Conservation (phyloP, 1,140 invertebrate genomes). For the Drosophila santomea region DNA sequence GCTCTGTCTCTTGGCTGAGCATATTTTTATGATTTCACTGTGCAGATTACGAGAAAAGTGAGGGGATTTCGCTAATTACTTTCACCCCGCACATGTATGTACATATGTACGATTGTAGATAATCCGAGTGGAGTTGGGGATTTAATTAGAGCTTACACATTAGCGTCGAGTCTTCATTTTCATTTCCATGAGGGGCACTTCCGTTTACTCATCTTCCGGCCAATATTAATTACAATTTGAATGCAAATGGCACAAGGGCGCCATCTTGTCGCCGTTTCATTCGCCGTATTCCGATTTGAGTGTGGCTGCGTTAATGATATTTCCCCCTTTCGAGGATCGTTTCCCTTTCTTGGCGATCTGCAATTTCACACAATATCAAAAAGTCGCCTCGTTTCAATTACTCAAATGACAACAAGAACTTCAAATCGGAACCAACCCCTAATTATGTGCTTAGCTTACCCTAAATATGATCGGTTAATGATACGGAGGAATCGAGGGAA, state of each 20-base stretch:
- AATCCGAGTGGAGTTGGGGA: slow-evolving; percentile 5
- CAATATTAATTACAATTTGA: slow-evolving; percentile 77
- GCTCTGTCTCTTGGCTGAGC: slow-evolving; percentile 61
- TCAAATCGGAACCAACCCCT: slow-evolving; percentile 67
- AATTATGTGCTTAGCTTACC: slow-evolving; percentile 74
- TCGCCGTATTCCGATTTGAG: slow-evolving; percentile 38
- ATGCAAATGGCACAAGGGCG: slow-evolving; percentile 52
- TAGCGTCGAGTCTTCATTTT: slow-evolving; percentile 69
- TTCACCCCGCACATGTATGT: slow-evolving; percentile 32
- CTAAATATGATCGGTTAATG: slow-evolving; percentile 83
- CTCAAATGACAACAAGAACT: slow-evolving; percentile 49
- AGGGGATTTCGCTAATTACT: slow-evolving; percentile 79
- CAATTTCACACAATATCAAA: slow-evolving; percentile 65
- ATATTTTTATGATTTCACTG: slow-evolving; percentile 79
- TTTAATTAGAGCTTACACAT: slow-evolving; percentile 74
- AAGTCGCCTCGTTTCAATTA: slow-evolving; percentile 42
- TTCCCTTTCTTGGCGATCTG: slow-evolving; percentile 8
- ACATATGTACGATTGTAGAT: slow-evolving; percentile 10
- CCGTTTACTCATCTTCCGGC: slow-evolving; percentile 17
- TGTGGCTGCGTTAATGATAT: slow-evolving; percentile 56
- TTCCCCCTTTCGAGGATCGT: not conserved
- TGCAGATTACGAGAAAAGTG: slow-evolving; percentile 63
- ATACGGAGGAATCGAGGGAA: slow-evolving; percentile 36
- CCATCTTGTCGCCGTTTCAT: slow-evolving; percentile 50
- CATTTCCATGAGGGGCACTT: slow-evolving; percentile 34